Percentiles rank a stretch among this genome's conserved stretches.
These are phyloP conservation scores for Sitophilus oryzae DNA, from an alignment of 1,140 invertebrate genomes.

Conservation along the genomic window DNA sequence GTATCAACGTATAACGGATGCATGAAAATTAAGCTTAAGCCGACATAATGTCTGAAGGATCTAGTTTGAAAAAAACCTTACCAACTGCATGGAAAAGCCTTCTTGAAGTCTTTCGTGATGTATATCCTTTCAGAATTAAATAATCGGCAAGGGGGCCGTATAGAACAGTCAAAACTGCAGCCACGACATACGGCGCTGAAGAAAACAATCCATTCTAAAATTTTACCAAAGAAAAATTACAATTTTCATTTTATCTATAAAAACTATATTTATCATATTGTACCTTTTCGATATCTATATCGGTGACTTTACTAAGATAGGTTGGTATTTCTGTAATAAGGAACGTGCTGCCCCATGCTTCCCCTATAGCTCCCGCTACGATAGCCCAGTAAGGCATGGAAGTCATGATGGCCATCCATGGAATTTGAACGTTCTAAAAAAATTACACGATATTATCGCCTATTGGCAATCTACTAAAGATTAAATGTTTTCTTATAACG, in stretches of 20 bases:
- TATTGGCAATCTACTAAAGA: no score
- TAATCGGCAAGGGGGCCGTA: slow-evolving; percentile 59
- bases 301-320: slow-evolving; percentile 77
- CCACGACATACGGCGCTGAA: slow-evolving; percentile 71
- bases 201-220: slow-evolving; percentile 66
- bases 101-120: slow-evolving; percentile 50
- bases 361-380: slow-evolving; percentile 72
- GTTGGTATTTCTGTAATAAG: slow-evolving; percentile 85
- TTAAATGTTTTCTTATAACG: no score
- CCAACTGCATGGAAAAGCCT: slow-evolving; percentile 63
- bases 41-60: no score
- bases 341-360: slow-evolving; percentile 91
- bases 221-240: no score
- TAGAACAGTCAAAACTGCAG: slow-evolving; percentile 62
- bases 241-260: no score
- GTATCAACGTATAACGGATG: no score
- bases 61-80: no score
- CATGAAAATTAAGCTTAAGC: no score
- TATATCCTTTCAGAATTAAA: slow-evolving; percentile 50
- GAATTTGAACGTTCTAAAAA: slow-evolving; percentile 45
- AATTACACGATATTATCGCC: no score
- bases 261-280: no score
- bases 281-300: slow-evolving; percentile 63
- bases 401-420: slow-evolving; percentile 70
- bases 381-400: slow-evolving; percentile 80